These are phyloP conservation scores for Drosophila carrolli DNA, from an alignment of 1,140 invertebrate genomes.

Conservation along the genomic window DNA sequence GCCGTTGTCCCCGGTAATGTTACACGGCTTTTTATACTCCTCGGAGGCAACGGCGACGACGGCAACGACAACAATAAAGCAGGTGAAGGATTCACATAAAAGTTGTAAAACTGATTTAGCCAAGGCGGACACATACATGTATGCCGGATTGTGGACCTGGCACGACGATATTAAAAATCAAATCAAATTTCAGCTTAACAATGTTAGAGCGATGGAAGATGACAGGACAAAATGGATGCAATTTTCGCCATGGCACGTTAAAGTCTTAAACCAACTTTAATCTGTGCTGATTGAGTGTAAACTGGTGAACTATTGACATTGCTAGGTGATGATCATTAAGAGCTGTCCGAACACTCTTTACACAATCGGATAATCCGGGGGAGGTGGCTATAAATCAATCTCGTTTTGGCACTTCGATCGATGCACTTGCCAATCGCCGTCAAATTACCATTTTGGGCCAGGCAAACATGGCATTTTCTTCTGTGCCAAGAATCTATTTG, in stretches of 20 bases:
- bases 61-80: constrained; percentile 56
- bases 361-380: constrained; percentile 13
- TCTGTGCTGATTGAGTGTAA: constrained; percentile 10
- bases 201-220: constrained; percentile 19
- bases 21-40: constrained; percentile 55
- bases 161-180: constrained; percentile 61
- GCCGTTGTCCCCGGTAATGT: constrained; percentile 65
- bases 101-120: constrained; percentile 68
- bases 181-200: constrained; percentile 67
- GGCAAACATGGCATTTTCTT: constrained; percentile 31
- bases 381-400: constrained; percentile 31
- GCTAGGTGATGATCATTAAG: constrained; percentile 8
- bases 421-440: constrained; percentile 36
- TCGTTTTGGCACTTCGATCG: constrained; percentile 37
- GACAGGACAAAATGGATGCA: not conserved
- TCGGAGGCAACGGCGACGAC: constrained; percentile 29
- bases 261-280: constrained; percentile 7
- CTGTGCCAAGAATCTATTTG: constrained; percentile 37
- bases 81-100: constrained; percentile 72
- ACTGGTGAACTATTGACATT: constrained; percentile 10
- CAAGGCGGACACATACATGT: constrained; percentile 17
- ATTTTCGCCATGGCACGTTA: not conserved
- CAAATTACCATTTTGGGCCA: constrained; percentile 47
- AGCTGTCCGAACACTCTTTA: constrained; percentile 30
- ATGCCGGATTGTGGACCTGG: constrained; percentile 4